phyloP scores from a whole-genome alignment of 2,113 vertebrate genomes.

The Callorhinus ursinus region DNA sequence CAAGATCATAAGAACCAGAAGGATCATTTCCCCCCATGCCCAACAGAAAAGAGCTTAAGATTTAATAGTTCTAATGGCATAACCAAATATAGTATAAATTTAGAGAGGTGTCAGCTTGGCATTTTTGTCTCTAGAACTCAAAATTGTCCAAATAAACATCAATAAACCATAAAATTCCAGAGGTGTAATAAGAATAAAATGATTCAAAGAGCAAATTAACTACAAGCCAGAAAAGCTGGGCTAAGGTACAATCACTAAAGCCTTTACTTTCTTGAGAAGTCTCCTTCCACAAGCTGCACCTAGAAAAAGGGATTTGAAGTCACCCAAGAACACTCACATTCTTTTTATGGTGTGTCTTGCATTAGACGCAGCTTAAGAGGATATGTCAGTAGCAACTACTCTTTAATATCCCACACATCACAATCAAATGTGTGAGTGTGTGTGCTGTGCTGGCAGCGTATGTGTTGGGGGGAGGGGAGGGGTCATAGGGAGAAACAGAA shows the following conservation, averaged over 20 bases:
- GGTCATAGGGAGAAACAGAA: background rate
- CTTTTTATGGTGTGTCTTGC: background rate
- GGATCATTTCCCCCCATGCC: background rate
- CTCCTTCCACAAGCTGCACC: background rate
- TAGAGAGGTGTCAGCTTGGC: background rate
- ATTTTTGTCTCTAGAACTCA: background rate
- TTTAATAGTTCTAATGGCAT: background rate
- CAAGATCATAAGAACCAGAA: background rate
- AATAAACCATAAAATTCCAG: background rate
- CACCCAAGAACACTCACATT: background rate
- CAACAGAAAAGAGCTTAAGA: background rate
- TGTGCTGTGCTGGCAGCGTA: background rate
- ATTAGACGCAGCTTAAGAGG: background rate
- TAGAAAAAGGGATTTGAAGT: background rate
- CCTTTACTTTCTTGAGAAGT: background rate
- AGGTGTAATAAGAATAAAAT: background rate
- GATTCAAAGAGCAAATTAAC: background rate
- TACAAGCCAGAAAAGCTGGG: background rate
- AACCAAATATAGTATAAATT: background rate
- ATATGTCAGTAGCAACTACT: background rate
- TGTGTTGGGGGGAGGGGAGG: accelerated
- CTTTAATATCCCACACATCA: background rate
- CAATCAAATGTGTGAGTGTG: background rate
- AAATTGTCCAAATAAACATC: background rate
- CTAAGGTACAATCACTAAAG: background rate